Evolutionary conservation across 2,888 invertebrate genomes (phyloP).

Genomic region (Tridacna crocea): DNA sequence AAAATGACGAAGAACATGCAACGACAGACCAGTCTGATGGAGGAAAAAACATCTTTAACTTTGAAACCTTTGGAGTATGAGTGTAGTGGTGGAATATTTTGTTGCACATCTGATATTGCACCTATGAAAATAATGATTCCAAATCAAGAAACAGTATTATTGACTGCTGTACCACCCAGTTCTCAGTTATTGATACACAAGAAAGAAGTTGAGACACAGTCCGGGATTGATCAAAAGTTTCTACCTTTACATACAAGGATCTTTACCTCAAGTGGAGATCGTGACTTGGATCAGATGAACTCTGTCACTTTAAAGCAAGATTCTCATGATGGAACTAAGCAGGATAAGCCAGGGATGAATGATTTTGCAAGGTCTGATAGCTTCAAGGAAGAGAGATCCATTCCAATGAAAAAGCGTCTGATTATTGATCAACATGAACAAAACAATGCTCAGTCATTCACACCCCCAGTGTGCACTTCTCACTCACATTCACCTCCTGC

Average conservation of each 20-base stretch:
- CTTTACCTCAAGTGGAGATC: slow-evolving; percentile 45
- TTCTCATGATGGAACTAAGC: slow-evolving; percentile 17
- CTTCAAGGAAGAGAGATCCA: slow-evolving; percentile 61
- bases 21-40: not conserved
- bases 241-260: slow-evolving; percentile 52
- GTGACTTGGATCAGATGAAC: slow-evolving; percentile 43
- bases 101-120: slow-evolving; percentile 70
- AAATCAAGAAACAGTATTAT: slow-evolving; percentile 71
- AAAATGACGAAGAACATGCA: not conserved
- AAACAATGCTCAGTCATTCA: slow-evolving; percentile 20
- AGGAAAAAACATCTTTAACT: slow-evolving; percentile 55
- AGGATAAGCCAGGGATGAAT: slow-evolving; percentile 11
- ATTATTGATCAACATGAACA: slow-evolving; percentile 55
- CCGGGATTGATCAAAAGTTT: slow-evolving; percentile 45
- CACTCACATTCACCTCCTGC: slow-evolving; percentile 42
- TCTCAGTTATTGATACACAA: slow-evolving; percentile 75
- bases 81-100: slow-evolving; percentile 67
- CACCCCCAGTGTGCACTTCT: slow-evolving; percentile 32
- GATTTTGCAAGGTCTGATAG: slow-evolving; percentile 45
- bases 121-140: slow-evolving; percentile 76
- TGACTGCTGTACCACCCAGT: slow-evolving; percentile 72
- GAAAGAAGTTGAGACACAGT: slow-evolving; percentile 38
- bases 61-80: slow-evolving; percentile 75
- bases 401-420: slow-evolving; percentile 61
- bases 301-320: slow-evolving; percentile 34